Base-by-base conservation (phyloP, 2,113 vertebrate species). In the Nannobrachium achirus region DNA sequence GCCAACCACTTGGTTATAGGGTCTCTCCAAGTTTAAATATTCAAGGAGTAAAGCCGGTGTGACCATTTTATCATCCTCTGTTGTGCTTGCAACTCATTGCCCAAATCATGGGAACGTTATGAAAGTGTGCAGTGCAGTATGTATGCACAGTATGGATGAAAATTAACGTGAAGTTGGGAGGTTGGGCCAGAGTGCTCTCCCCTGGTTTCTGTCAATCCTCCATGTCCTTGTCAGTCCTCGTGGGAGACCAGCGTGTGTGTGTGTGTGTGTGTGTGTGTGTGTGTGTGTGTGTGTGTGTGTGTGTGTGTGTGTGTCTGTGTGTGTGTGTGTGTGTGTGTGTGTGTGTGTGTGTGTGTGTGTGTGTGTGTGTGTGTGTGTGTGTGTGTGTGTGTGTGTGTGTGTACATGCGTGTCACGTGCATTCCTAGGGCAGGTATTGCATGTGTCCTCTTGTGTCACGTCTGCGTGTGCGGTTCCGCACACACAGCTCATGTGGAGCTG, bases 161-260 rank as follows among this genome's bases (percentile, higher is more conserved):
- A 77, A 66, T 11, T 19, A 60, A 4, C 10, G 67, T 52, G 11
- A 78, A 73, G 71, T 59, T 73, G 38, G 58, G 60, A 68, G 60
- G 57, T 38, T 55, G 75, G 55, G 2, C 45, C 13, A 16, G 25
- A 33, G 25, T 8, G 18, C 18, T 15, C 46, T 45, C 63, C 66
- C 67, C 55, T 78, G 44, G 40, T 78, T 69, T 79, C 76, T 83
- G 81, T 86, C 84, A 73, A 66, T 65, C 40, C 56, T 82, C 70
- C 59, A 41, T 70, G 81, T 86, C 82, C 82, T 85, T 83, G 81
- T 19, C 5, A 44, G 63, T 66, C 70, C 82, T 79, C 61, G 0
- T 76, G 80, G 80, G 78, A 77, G 67, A 69, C 66, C 68, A 59
- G 46, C 55, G 65, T 67, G 66, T 58, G 25, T 50, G 4, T 39